These are phyloP conservation scores for Phymastichus coffea DNA, from an alignment of 1,140 invertebrate genomes.

Conservation along the genomic window DNA sequence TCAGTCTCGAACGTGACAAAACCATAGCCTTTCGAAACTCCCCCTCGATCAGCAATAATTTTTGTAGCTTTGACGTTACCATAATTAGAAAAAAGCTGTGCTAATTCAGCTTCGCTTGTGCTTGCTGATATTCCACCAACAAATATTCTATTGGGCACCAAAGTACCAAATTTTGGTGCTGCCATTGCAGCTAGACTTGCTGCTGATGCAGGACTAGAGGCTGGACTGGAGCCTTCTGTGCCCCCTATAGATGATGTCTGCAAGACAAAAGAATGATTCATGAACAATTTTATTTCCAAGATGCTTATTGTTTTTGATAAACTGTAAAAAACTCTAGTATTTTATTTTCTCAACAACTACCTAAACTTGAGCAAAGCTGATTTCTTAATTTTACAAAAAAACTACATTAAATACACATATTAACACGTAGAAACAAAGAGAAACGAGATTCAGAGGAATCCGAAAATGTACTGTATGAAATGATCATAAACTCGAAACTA, in stretches of 20 bases:
- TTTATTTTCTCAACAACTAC: too few species aligned
- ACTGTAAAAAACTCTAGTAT: too few species aligned
- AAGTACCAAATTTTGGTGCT: constrained; percentile 73
- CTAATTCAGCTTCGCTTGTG: constrained; percentile 80
- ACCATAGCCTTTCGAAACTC: constrained; percentile 92
- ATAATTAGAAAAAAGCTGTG: constrained; percentile 81
- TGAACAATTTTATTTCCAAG: too few species aligned
- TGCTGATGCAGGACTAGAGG: constrained; percentile 54
- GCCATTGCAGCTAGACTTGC: constrained; percentile 55
- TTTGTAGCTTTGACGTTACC: constrained; percentile 91
- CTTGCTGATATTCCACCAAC: constrained; percentile 88
- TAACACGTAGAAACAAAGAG: too few species aligned
- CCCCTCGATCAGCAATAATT: constrained; percentile 90
- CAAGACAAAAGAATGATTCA: neutral
- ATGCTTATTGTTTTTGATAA: too few species aligned
- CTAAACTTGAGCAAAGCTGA: too few species aligned
- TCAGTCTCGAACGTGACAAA: constrained; percentile 95
- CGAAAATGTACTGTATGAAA: too few species aligned
- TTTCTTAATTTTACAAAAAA: too few species aligned
- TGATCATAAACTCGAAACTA: too few species aligned
- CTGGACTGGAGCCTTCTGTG: constrained; percentile 56
- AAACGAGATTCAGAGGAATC: too few species aligned
- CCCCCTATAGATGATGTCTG: constrained; percentile 54
- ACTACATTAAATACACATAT: too few species aligned
- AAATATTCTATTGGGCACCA: constrained; percentile 93